Conservation (phyloP, 2,888 invertebrate species). For the Pediacus dermestoides region DNA sequence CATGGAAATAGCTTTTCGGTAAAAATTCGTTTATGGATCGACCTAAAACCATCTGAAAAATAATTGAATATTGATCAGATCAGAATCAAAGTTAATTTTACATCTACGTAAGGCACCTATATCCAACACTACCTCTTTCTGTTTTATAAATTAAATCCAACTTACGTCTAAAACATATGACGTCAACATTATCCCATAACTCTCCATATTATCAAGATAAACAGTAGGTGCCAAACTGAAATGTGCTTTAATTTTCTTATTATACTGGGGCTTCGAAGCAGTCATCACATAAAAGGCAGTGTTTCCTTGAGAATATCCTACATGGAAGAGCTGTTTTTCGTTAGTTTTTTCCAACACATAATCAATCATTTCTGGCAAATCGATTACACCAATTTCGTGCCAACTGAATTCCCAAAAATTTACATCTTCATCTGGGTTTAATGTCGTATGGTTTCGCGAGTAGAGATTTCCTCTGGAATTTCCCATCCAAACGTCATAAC, state of each 20-base stretch:
- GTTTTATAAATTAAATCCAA: too few species aligned
- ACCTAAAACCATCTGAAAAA: constrained; percentile 13
- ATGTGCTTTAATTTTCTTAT: constrained; percentile 57
- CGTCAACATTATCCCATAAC: too few species aligned
- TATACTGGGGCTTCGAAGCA: constrained; percentile 57
- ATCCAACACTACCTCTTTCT: too few species aligned
- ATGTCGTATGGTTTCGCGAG: constrained; percentile 48
- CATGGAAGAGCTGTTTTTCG: constrained; percentile 58
- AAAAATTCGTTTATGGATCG: too few species aligned
- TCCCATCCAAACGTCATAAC: constrained; percentile 58
- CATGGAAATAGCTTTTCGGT: too few species aligned
- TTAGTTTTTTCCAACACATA: constrained; percentile 57
- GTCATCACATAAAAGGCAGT: constrained; percentile 61
- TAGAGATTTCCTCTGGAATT: constrained; percentile 59
- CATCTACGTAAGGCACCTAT: too few species aligned
- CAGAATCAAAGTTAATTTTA: too few species aligned
- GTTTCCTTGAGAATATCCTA: too few species aligned
- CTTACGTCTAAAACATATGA: constrained; percentile 46
- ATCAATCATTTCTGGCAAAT: constrained; percentile 73
- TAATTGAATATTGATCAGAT: too few species aligned
- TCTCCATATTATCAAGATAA: constrained; percentile 50
- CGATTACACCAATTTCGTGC: constrained; percentile 72
- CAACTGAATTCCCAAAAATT: constrained; percentile 57
- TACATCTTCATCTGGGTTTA: constrained; percentile 36
- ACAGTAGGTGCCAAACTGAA: constrained; percentile 61